Conservation (phyloP, 2,113 vertebrate genomes). For the Cyprinodon tularosa region DNA sequence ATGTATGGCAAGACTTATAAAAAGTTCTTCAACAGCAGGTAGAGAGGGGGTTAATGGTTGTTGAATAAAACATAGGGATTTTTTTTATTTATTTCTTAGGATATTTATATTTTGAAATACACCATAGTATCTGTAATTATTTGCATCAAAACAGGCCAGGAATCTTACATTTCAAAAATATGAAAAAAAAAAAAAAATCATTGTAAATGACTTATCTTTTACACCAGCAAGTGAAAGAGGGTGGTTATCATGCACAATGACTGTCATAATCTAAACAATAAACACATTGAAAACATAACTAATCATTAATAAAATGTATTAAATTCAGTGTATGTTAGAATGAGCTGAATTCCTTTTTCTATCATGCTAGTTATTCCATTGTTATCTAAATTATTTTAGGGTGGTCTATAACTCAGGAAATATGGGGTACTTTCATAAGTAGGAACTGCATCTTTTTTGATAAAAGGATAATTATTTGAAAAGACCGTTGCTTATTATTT, state of each 20-base stretch:
- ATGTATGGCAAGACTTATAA: slow-evolving; percentile 79
- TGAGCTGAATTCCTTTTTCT: neutral
- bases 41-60: neutral
- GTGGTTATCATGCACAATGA: neutral
- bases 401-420: neutral
- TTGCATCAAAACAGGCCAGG: neutral
- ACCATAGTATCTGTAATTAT: neutral
- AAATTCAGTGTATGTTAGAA: too few species aligned
- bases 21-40: slow-evolving; percentile 70
- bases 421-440: neutral
- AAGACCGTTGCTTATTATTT: neutral
- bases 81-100: neutral
- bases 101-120: neutral
- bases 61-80: neutral
- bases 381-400: neutral
- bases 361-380: neutral
- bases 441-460: neutral
- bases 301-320: neutral
- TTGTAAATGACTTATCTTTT: slow-evolving; percentile 19
- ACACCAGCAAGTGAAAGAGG: slow-evolving; percentile 50
- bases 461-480: neutral
- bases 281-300: neutral
- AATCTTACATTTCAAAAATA: neutral
- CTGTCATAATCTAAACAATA: too few species aligned
- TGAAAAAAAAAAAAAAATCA: neutral